Percentiles rank a stretch among this genome's conserved stretches.
Conservation (phyloP, 2,113 vertebrate genomes). For the Protomyctophum bolini region DNA sequence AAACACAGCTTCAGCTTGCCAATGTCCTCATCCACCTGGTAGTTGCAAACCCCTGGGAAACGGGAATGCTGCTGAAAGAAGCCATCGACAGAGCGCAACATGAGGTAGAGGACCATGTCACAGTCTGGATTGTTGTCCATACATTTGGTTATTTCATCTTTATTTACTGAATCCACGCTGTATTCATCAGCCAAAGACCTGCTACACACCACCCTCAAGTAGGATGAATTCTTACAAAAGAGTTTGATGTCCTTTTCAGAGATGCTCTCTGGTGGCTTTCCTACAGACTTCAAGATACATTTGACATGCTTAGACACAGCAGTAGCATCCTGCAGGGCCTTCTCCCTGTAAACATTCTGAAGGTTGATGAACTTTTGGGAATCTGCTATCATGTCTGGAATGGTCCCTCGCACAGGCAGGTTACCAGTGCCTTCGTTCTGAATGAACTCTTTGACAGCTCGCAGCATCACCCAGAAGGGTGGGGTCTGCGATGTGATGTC, state of each 20-base stretch:
- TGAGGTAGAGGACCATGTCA: constrained; percentile 94
- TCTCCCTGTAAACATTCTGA: constrained; percentile 95
- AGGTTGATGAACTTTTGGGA: constrained; percentile 93
- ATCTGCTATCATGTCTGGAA: constrained; percentile 98
- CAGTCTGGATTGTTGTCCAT: constrained; percentile 92
- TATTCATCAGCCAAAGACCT: constrained; percentile 92
- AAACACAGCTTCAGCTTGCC: constrained; percentile 93
- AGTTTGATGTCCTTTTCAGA: constrained; percentile 91
- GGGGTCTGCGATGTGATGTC: constrained; percentile 90
- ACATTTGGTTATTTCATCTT: constrained; percentile 92
- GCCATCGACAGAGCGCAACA: constrained; percentile 91
- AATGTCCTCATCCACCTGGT: constrained; percentile 95
- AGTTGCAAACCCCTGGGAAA: constrained; percentile 89
- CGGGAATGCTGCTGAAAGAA: constrained; percentile 95
- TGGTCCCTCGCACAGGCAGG: constrained; percentile 90
- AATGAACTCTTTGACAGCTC: constrained; percentile 93
- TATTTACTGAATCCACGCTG: constrained; percentile 83
- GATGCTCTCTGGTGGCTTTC: constrained; percentile 91
- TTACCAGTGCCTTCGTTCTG: constrained; percentile 87
- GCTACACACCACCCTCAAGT: constrained; percentile 89
- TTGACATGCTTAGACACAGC: constrained; percentile 87
- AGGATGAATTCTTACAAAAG: constrained; percentile 93
- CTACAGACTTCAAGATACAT: constrained; percentile 86
- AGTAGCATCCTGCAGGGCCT: constrained; percentile 88
- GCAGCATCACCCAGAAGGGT: constrained; percentile 92